Conservation (phyloP, 1,140 invertebrate genomes). For the Drosophila nigrodunni region DNA sequence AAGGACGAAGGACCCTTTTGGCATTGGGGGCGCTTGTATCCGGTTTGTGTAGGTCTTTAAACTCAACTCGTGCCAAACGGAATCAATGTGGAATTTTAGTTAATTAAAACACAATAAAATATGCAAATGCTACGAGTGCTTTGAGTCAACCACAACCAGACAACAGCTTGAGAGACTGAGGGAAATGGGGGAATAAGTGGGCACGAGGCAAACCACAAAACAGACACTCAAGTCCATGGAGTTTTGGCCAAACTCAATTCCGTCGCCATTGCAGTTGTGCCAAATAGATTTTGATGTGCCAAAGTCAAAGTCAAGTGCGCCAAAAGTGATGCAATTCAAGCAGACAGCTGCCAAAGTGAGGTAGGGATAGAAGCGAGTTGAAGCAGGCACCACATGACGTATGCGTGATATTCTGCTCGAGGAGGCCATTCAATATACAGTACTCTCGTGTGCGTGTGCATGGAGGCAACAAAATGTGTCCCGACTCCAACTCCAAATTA, state of each 20-base stretch:
- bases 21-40: slow-evolving; percentile 13
- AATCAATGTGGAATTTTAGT: slow-evolving; percentile 65
- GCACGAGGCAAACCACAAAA: slow-evolving; percentile 23
- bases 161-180: neutral
- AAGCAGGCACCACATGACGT: slow-evolving; percentile 16
- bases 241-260: slow-evolving; percentile 8
- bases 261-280: slow-evolving; percentile 16
- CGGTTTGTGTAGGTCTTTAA: neutral
- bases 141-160: slow-evolving; percentile 28
- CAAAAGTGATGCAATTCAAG: slow-evolving; percentile 33
- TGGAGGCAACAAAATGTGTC: neutral
- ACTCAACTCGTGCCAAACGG: slow-evolving; percentile 14
- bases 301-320: slow-evolving; percentile 56
- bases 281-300: slow-evolving; percentile 48
- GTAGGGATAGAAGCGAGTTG: neutral
- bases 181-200: neutral
- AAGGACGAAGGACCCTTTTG: neutral
- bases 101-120: slow-evolving; percentile 82
- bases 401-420: slow-evolving; percentile 30
- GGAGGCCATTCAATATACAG: slow-evolving; percentile 36
- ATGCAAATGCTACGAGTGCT: slow-evolving; percentile 57
- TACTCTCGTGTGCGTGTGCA: slow-evolving; percentile 22
- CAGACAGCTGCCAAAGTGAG: slow-evolving; percentile 30
- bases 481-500: neutral
- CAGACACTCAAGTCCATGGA: slow-evolving; percentile 5